A percentile compares a stretch with the other conserved stretches of the same genome.
These are phyloP conservation scores for Colletes latitarsis DNA, from an alignment of 1,140 invertebrate species.

Conservation along the genomic window DNA sequence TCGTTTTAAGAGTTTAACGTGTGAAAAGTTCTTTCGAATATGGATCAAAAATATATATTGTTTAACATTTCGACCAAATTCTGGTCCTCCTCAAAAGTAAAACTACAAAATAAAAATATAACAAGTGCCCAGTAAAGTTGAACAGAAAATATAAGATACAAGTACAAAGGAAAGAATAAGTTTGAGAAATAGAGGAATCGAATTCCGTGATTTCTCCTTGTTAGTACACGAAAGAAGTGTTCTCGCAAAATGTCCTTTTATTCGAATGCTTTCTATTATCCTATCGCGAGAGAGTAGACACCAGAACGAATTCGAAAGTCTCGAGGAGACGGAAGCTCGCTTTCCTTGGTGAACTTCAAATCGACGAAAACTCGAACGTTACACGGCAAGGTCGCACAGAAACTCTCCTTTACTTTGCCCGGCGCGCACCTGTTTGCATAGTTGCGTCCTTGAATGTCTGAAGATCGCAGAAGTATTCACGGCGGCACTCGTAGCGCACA, in stretches of 20 bases:
- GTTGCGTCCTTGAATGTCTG: conserved; percentile 54
- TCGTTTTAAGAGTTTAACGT: neutral
- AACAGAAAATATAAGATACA: too few relatives aligned
- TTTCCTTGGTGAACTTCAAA: neutral
- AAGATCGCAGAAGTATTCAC: conserved; percentile 37
- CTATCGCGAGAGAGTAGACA: neutral
- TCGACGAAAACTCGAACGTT: conserved; percentile 19
- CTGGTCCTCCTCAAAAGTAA: too few relatives aligned
- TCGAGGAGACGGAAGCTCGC: neutral
- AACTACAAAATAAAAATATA: too few relatives aligned
- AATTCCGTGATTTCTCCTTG: too few relatives aligned
- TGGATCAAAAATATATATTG: too few relatives aligned
- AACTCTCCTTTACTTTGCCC: conserved; percentile 21
- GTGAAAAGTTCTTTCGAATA: too few relatives aligned
- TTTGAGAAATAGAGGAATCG: too few relatives aligned
- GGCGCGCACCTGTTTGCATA: conserved; percentile 47
- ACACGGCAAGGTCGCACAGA: conserved; percentile 30
- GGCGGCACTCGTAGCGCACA: conserved; percentile 21
- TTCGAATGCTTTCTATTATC: neutral
- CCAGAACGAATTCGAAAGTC: conserved; percentile 31
- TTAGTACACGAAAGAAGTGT: too few relatives aligned
- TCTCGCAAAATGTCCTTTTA: too few relatives aligned
- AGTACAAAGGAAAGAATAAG: too few relatives aligned
- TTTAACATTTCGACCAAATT: too few relatives aligned
- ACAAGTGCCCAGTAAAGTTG: too few relatives aligned